Evolutionary conservation across 1,140 invertebrate species (phyloP).

Genomic region (Hirudo medicinalis): DNA sequence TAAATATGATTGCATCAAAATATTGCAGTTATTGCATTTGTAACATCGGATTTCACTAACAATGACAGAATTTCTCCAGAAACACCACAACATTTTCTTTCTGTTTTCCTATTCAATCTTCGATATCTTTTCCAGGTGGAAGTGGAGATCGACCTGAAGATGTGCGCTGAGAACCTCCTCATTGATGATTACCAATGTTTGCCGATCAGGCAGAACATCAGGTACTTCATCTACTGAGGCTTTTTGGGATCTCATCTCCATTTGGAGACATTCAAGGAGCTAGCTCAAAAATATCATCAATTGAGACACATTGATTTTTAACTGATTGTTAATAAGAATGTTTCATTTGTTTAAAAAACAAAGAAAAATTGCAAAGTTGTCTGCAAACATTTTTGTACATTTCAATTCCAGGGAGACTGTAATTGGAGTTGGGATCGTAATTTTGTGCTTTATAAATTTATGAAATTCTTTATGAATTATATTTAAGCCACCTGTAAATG

Average conservation of each 20-base stretch:
- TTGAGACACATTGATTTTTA: background rate
- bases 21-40: no score
- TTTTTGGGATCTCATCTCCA: background rate
- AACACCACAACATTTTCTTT: no score
- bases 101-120: no score
- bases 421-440: background rate
- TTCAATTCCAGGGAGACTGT: background rate
- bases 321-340: background rate
- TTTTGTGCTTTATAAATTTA: no score
- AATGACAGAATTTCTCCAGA: no score
- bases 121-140: background rate
- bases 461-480: no score
- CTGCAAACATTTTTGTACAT: background rate
- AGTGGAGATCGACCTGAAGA: background rate
- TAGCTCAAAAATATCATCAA: background rate
- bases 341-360: background rate
- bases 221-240: conserved; percentile 1
- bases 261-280: background rate
- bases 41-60: no score
- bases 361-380: background rate
- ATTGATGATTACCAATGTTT: conserved; percentile 11
- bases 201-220: conserved; percentile 3
- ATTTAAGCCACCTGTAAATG: no score
- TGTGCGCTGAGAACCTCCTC: background rate
- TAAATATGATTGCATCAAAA: no score